Percentiles rank a stretch among this genome's conserved stretches.
Conservation (phyloP, 2,888 invertebrate species). For the Drosophila peninsularis region DNA sequence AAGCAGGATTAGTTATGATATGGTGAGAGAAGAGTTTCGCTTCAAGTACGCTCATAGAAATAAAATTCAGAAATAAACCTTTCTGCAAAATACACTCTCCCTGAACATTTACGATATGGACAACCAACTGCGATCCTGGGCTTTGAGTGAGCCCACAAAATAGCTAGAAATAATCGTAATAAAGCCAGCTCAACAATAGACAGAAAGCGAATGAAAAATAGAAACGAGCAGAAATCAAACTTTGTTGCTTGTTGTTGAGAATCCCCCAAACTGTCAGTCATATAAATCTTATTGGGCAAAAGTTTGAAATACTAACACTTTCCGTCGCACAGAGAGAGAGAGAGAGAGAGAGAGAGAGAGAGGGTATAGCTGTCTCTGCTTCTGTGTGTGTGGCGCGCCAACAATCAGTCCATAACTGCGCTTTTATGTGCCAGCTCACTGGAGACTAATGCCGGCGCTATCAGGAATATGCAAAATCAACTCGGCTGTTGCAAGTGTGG, state of each 20-base stretch:
- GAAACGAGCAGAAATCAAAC: conserved; percentile 26
- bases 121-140: neutral
- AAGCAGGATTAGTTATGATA: too few relatives aligned
- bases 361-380: neutral
- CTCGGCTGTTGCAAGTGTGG: conserved; percentile 61
- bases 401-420: conserved; percentile 76
- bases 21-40: too few relatives aligned
- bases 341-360: neutral
- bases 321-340: conserved; percentile 11
- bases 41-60: too few relatives aligned
- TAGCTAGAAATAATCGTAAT: neutral
- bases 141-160: conserved; percentile 21
- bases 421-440: conserved; percentile 74
- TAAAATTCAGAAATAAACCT: too few relatives aligned
- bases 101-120: neutral
- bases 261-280: conserved; percentile 61
- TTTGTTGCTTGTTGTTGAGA: conserved; percentile 21
- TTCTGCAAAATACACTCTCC: neutral
- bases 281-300: conserved; percentile 66
- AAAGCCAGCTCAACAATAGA: conserved; percentile 11
- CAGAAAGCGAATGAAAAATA: neutral
- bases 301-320: conserved; percentile 63
- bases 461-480: conserved; percentile 77
- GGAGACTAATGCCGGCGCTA: conserved; percentile 73
- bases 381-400: conserved; percentile 23